A percentile compares a stretch with the other conserved stretches of the same genome.
Evolutionary conservation across 2,797 vertebrate genomes (phyloP).

Genomic region (Esox masquinongy): DNA sequence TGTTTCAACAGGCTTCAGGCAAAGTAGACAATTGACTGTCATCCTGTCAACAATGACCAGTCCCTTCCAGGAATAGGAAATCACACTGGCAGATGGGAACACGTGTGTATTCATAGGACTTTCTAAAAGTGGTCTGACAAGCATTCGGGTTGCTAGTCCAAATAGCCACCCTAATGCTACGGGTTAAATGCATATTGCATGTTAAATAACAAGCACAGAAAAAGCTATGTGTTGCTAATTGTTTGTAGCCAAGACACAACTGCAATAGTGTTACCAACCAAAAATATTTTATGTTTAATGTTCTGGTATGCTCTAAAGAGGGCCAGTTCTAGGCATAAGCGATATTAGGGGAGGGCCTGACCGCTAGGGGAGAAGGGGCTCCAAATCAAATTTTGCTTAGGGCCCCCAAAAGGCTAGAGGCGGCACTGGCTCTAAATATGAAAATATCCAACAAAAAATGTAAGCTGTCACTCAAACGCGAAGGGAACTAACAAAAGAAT

Average conservation of each 20-base stretch:
- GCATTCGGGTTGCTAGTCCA: not conserved
- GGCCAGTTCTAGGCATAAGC: too few species aligned
- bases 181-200: constrained; percentile 12
- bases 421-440: too few species aligned
- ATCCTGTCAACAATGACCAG: constrained; percentile 1
- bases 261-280: not conserved
- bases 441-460: too few species aligned
- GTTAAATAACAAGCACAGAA: constrained; percentile 21
- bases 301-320: too few species aligned
- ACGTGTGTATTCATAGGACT: constrained; percentile 15
- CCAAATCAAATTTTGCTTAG: too few species aligned
- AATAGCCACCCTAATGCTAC: not conserved
- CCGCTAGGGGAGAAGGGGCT: too few species aligned
- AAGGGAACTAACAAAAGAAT: too few species aligned
- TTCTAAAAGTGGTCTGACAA: constrained; percentile 19
- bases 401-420: too few species aligned
- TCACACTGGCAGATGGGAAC: not conserved
- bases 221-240: constrained; percentile 6
- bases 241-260: not conserved
- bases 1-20: constrained; percentile 16
- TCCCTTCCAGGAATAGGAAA: constrained; percentile 6
- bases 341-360: too few species aligned
- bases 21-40: constrained; percentile 6
- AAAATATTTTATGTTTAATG: too few species aligned
- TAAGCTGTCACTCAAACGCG: too few species aligned